Conservation (phyloP, 2,113 vertebrate species). For the Gasterosteus nipponicus region DNA sequence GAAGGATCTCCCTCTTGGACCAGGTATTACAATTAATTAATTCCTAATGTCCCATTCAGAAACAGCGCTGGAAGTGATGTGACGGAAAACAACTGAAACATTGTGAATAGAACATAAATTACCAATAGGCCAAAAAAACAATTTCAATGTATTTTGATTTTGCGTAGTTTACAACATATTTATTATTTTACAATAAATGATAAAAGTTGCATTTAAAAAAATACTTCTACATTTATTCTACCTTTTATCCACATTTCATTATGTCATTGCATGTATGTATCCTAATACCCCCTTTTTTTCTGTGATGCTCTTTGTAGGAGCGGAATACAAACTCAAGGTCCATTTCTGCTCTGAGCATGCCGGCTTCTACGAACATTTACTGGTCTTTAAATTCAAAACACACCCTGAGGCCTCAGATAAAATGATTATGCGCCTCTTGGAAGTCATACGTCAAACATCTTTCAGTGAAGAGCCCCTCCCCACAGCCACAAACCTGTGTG, state of each 20-base stretch:
- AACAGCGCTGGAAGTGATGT: not conserved
- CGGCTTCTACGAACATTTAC: conserved; percentile 33
- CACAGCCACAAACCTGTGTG: not conserved
- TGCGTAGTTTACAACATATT: not conserved
- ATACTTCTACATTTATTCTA: not conserved
- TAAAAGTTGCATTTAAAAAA: not conserved
- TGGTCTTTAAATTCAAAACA: conserved; percentile 31
- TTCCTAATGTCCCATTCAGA: not conserved
- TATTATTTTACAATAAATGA: not conserved
- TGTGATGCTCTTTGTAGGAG: conserved; percentile 9
- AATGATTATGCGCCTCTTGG: conserved; percentile 33
- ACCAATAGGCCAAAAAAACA: not conserved
- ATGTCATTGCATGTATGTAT: not conserved
- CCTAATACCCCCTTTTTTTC: not conserved
- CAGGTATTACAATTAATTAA: conserved; percentile 35
- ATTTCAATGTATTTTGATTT: not conserved
- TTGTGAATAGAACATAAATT: not conserved
- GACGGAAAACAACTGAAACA: not conserved
- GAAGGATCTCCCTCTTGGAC: not conserved
- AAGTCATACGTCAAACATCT: not conserved
- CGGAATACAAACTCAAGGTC: conserved; percentile 4
- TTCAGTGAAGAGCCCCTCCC: not conserved
- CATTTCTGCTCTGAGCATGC: conserved; percentile 6
- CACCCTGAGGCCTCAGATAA: not conserved
- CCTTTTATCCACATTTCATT: not conserved